Evolutionary conservation across 2,888 invertebrate genomes (phyloP), one percentile per base, ranked within the genome.

Genomic region (Atethmia centrago): DNA sequence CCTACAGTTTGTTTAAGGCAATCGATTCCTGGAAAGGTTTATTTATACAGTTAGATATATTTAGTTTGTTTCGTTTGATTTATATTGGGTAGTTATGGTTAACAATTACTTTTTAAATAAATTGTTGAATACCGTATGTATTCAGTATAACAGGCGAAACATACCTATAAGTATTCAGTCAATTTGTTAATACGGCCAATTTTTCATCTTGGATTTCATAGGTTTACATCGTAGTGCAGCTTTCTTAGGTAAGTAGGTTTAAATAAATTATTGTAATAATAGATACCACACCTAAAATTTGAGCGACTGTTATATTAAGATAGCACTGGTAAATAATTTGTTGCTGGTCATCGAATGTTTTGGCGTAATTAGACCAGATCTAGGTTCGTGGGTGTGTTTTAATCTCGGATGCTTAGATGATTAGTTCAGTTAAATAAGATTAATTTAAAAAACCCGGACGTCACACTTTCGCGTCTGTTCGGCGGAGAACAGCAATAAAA

Each of bases 401-500:
- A 71, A 85, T 83, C 66, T 85, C 59, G 45, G 53, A 77, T 71
- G 63, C 75, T 25, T 47, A 55, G 53, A 31, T 61, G 70, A 68
- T 65, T 74, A 65, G 75, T 85, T 85, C 77, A 83, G 77, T 79
- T 76, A 81, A 85, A 80, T 77, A 68, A 81, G 78, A 83, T 84
- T 21, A 25, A 49, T 49, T 40, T 42, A 55, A 47, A 82, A 73
- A 87, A 83, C 64, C 69, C 77, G 66, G 82, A 77, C 67, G 77
- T 82, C 73, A 78, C 76, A 80, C 58, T 68, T 70, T 73, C 82
- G 25, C 81, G 80, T 85, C 83, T 85, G 84, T 85, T 87, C 75
- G 75, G 71, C 85, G 82, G 85, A 81, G 85, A 86, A 87, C 85
- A 88, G 84, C 85, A 83, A 89, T 89, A 85, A 89, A 90, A 89